Evolutionary conservation across 2,888 invertebrate genomes (phyloP).

Genomic region (Cactoblastis cactorum): DNA sequence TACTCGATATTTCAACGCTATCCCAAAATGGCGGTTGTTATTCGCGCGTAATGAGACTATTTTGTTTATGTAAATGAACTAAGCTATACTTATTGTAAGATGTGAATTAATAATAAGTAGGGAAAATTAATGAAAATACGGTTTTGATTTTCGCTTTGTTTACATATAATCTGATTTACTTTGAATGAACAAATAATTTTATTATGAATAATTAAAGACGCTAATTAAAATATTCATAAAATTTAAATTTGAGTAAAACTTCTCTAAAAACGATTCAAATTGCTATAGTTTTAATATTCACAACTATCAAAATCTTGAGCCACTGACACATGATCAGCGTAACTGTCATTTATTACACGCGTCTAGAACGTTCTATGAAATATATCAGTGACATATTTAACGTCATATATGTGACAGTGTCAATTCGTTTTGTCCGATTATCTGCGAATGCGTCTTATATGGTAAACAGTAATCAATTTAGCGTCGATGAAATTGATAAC

Average conservation of each 20-base stretch:
- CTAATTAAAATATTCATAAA: no score
- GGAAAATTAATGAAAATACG: no score
- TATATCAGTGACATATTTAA: constrained; percentile 6
- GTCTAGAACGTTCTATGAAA: not conserved
- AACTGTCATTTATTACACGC: not conserved
- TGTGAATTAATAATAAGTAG: no score
- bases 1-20: not conserved
- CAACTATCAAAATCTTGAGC: not conserved
- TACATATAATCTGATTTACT: no score
- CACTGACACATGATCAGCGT: not conserved
- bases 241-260: no score
- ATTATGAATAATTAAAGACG: no score
- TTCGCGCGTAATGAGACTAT: not conserved
- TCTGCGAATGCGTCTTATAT: not conserved
- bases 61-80: constrained; percentile 7
- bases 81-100: not conserved
- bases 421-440: constrained; percentile 11
- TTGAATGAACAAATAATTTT: no score
- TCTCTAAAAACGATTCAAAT: no score
- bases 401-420: constrained; percentile 6
- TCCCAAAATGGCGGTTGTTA: not conserved
- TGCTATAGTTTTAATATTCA: not conserved
- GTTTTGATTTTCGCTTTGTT: no score
- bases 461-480: not conserved
- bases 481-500: not conserved